Evolutionary conservation across 1,140 invertebrate genomes (phyloP), one percentile per base, ranked within the genome.

Genomic region (Eupristina koningsbergeri): DNA sequence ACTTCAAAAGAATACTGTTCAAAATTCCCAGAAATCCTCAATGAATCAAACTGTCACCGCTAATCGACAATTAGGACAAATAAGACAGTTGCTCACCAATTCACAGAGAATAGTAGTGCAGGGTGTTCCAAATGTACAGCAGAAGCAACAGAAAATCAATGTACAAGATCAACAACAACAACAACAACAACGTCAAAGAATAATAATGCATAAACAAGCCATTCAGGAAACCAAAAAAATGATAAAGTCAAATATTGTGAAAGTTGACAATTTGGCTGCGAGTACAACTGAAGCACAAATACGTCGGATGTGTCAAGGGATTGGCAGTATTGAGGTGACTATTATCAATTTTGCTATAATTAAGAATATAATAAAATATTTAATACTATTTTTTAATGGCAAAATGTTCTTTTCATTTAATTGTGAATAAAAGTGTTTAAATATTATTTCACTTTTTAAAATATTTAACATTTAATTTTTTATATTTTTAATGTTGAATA

Each of bases 271-370:
- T 89, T 88, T 94, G 58, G 92, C 93, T 53, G 92, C 93, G 13
- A 93, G 91, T 80, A 94, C 93, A 9, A 91, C 91, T 9, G 93
- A 94, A 85, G 85, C 89, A 36, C 93, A 94, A 86, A 90, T 94
- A 75, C 89, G 93, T 71, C 91, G 92, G 84, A 92, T 94, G 91
- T 94, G 93, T 88, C 91, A 92, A 87, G 91, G 91, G 85, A 93
- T 94, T 81, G 94, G 94, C 81, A 92, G 88, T 50, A 89, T 94
- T 73, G 92, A 94, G 93, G 93, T 94, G 91, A 94, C 87, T 90
- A 90, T 91, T 63, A 89, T 88, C 89, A 88, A n/a, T n/a, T n/a
- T n/a, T n/a, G n/a, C n/a, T n/a, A n/a, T n/a, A n/a, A n/a, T n/a
- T n/a, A n/a, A n/a, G n/a, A n/a, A n/a, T n/a, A n/a, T n/a, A n/a